phyloP scores from a whole-genome alignment of 1,140 invertebrate species.

The Oryzaephilus surinamensis region DNA sequence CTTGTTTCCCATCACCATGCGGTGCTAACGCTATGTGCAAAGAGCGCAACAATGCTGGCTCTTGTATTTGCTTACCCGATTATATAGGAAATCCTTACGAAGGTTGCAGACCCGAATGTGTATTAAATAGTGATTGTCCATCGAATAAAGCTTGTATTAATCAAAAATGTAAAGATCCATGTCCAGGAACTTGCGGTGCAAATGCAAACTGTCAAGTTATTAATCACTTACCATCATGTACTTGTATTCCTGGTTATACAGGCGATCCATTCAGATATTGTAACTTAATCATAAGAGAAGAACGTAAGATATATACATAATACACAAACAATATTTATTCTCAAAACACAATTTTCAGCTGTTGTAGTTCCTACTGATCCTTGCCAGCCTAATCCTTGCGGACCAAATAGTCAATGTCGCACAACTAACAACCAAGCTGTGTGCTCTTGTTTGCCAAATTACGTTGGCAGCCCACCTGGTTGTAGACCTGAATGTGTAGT shows the following conservation, averaged over 20 bases:
- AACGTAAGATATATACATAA: constrained; percentile 17
- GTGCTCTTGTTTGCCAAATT: constrained; percentile 52
- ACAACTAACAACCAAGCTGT: constrained; percentile 46
- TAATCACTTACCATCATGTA: constrained; percentile 54
- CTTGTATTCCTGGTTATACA: constrained; percentile 48
- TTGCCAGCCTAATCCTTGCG: constrained; percentile 54
- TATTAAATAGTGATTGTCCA: constrained; percentile 47
- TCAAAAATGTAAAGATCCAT: constrained; percentile 52
- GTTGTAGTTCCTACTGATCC: constrained; percentile 31
- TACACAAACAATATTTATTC: constrained; percentile 5
- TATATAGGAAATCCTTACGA: constrained; percentile 49
- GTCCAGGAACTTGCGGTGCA: constrained; percentile 49
- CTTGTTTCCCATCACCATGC: constrained; percentile 53
- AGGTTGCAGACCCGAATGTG: constrained; percentile 51
- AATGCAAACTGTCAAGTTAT: constrained; percentile 60
- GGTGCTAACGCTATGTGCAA: constrained; percentile 57
- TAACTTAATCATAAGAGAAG: constrained; percentile 24
- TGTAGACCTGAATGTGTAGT: constrained; percentile 53
- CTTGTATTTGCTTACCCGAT: constrained; percentile 51
- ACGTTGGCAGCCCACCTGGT: constrained; percentile 49
- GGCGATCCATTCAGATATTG: constrained; percentile 46
- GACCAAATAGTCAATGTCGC: constrained; percentile 54
- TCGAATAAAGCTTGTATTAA: constrained; percentile 46
- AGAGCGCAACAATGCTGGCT: constrained; percentile 46
- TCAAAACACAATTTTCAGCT: constrained; percentile 5